Conservation (phyloP, 2,113 vertebrate genomes). For the Sinocyclocheilus maitianheensis region DNA sequence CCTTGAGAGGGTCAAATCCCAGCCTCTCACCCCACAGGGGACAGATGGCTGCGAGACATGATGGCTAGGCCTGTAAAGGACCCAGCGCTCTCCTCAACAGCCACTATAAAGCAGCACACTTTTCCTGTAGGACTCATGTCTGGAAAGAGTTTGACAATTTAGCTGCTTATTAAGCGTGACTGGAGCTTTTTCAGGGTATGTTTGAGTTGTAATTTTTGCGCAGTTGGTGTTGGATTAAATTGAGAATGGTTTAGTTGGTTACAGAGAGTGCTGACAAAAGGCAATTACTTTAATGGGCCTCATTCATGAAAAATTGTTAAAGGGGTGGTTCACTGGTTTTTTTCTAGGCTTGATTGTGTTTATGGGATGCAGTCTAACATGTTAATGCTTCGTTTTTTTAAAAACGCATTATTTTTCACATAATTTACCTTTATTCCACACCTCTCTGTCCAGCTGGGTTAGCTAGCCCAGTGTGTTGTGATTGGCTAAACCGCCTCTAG, state of each 20-base stretch:
- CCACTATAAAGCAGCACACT: conserved; percentile 40
- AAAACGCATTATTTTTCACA: too few relatives aligned
- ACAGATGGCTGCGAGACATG: conserved; percentile 60
- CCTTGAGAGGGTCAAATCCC: conserved; percentile 53
- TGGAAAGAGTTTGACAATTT: conserved; percentile 33
- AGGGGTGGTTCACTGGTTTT: too few relatives aligned
- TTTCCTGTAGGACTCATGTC: neutral
- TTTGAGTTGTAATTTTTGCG: neutral
- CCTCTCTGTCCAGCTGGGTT: too few relatives aligned
- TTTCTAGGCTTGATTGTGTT: too few relatives aligned
- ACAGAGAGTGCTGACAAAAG: neutral
- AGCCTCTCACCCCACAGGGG: conserved; percentile 55
- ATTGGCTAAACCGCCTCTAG: too few relatives aligned
- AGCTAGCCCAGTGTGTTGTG: too few relatives aligned
- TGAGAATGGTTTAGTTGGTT: neutral
- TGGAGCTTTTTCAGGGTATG: neutral
- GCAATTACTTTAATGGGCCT: neutral
- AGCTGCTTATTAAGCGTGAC: conserved; percentile 24
- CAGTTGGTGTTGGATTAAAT: neutral
- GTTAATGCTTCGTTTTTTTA: too few relatives aligned
- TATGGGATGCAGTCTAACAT: too few relatives aligned
- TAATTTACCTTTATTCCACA: too few relatives aligned
- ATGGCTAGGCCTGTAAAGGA: conserved; percentile 42
- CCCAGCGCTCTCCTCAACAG: conserved; percentile 12
- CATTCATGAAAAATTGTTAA: neutral